A percentile compares a stretch with the other conserved stretches of the same genome.
phyloP scores from a whole-genome alignment of 2,888 invertebrate genomes.

The Poecilobothrus nobilitatus region DNA sequence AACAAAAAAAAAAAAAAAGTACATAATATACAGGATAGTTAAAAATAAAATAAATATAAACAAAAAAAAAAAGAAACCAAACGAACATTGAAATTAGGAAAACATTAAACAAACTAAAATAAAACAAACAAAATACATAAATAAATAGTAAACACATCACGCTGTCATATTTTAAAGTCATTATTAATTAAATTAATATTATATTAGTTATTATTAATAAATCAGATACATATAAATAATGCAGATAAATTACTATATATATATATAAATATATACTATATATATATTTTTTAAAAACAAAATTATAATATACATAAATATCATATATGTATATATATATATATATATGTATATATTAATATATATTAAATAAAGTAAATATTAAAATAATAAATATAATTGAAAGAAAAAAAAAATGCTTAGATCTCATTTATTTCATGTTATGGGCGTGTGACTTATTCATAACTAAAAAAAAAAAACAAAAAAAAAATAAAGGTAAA shows the following conservation, averaged over 20 bases:
- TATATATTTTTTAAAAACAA: too few relatives aligned
- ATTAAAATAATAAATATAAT: too few relatives aligned
- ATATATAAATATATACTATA: too few relatives aligned
- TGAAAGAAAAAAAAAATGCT: neutral
- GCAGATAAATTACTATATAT: too few relatives aligned
- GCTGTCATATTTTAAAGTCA: conserved; percentile 1
- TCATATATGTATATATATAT: too few relatives aligned
- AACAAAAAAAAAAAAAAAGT: too few relatives aligned
- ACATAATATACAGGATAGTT: neutral
- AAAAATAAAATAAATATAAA: neutral
- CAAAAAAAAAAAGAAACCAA: neutral
- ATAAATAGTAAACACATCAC: neutral
- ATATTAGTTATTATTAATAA: neutral
- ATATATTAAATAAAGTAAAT: too few relatives aligned
- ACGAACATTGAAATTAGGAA: too few relatives aligned
- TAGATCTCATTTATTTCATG: neutral
- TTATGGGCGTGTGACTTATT: neutral
- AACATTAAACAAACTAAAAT: neutral
- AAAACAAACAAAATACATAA: neutral
- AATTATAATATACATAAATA: too few relatives aligned
- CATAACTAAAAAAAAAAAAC: neutral
- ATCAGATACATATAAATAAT: neutral
- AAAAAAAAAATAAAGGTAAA: neutral
- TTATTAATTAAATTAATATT: neutral
- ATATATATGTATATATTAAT: too few relatives aligned